Percentiles rank a stretch among this genome's conserved stretches.
Evolutionary conservation across 2,797 vertebrate species (phyloP).

Genomic region (Pelodytes ibericus): DNA sequence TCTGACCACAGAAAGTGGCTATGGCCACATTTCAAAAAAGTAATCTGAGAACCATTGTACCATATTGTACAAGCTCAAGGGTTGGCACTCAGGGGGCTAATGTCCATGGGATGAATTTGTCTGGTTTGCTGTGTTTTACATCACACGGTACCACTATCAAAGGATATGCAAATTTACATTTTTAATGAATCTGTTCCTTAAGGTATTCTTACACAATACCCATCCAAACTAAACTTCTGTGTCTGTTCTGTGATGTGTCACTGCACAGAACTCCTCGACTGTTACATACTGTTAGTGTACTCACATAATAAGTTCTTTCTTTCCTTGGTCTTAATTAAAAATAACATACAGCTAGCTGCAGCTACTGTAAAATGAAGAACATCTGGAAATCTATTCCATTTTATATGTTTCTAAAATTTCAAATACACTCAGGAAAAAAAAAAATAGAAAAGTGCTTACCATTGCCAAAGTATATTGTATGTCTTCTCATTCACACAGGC

Average conservation of each 20-base stretch:
- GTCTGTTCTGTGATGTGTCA: background rate
- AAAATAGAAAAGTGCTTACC: constrained; percentile 66
- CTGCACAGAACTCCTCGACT: background rate
- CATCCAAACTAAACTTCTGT: background rate
- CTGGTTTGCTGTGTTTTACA: no score
- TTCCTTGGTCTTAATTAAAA: constrained; percentile 53
- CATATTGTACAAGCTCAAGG: no score
- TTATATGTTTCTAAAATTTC: constrained; percentile 42
- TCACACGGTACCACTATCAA: no score
- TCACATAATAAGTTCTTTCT: constrained; percentile 44
- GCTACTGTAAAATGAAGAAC: constrained; percentile 47
- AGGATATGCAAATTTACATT: no score
- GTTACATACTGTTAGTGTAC: background rate
- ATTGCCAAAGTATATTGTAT: constrained; percentile 59
- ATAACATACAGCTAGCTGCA: constrained; percentile 36
- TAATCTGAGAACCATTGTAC: no score
- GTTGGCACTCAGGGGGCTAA: no score
- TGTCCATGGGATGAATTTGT: no score
- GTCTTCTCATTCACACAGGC: constrained; percentile 59
- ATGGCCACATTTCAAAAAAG: no score
- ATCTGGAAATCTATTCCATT: constrained; percentile 38
- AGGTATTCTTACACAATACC: no score
- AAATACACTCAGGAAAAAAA: background rate
- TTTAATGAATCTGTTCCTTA: no score
- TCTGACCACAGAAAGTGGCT: no score